A percentile compares a stretch with the other conserved stretches of the same genome.
Conservation (phyloP, 2,113 vertebrate species). For the Ageneiosus marmoratus region DNA sequence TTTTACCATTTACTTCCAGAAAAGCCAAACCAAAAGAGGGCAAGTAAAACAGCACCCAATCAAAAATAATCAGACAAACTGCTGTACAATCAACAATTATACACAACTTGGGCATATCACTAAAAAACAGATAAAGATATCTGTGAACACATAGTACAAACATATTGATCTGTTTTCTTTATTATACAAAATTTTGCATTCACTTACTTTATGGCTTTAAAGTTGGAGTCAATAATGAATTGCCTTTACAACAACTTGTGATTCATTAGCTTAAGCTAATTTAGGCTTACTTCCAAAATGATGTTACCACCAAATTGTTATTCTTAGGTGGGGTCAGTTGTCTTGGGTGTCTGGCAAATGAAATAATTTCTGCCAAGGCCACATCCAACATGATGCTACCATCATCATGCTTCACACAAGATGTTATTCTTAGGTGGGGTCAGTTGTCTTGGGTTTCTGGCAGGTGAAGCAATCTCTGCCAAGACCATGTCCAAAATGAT, state of each 20-base stretch:
- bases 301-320: neutral
- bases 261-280: neutral
- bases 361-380: too few relatives aligned
- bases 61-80: neutral
- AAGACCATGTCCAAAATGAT: too few relatives aligned
- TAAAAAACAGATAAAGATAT: neutral
- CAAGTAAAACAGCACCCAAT: neutral
- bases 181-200: neutral
- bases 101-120: neutral
- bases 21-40: neutral
- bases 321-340: too few relatives aligned
- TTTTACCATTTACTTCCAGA: neutral
- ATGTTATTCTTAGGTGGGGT: neutral
- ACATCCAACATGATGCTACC: neutral
- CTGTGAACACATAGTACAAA: too few relatives aligned
- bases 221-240: neutral
- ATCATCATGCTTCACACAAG: neutral
- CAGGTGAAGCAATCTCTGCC: neutral
- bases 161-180: neutral
- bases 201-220: neutral
- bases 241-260: slow-evolving; percentile 11
- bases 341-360: too few relatives aligned
- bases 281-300: neutral
- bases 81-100: neutral
- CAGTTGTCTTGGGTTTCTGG: neutral